Evolutionary conservation across 1,140 invertebrate genomes (phyloP), one percentile per base, ranked within the genome.

Genomic region (Nymphalis io): DNA sequence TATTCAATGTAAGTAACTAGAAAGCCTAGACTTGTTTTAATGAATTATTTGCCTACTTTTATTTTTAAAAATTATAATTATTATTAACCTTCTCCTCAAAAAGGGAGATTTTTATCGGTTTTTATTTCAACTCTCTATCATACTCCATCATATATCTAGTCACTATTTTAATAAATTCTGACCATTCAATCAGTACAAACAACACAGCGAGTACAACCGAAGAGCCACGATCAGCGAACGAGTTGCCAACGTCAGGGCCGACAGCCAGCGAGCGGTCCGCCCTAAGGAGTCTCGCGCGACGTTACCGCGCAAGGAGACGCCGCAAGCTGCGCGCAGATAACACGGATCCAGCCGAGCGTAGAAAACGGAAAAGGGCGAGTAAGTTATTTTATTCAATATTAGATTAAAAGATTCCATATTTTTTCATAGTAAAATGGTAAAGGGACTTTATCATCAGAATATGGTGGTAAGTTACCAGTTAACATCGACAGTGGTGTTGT

Each of bases 191-290:
- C 73, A 89, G 83, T 48, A 77, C 78, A 21, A 89, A 91, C 73
- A 84, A 80, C 63, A 81, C 86, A 75, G 69, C 76, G 20, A 85
- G 77, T 44, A 92, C 92, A 74, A 87, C 81, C 77, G 81, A 86
- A 68, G 91, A 92, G 67, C 90, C 90, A 0, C 81, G 90, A 21
- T 92, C 91, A 64, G 90, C 92, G 18, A 93, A 92, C 68, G 91
- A 94, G 69, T 88, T 95, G 57, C 88, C 89, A 0, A 88, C 88
- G 5, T 93, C 94, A 8, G 92, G 93, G 46, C 87, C 89, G 3
- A 93, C 94, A 5, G 93, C 94, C 48, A 95, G 95, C 75, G 94
- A 95, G 81, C 95, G 96, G 79, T 93, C 95, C 38, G 95, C 95
- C 15, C 93, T 96, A 60, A 94, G 96, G 83, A 96, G 94, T 82